A percentile compares a stretch with the other conserved stretches of the same genome.
Conservation (phyloP, 2,113 vertebrate genomes). For the Sigmodon hispidus region DNA sequence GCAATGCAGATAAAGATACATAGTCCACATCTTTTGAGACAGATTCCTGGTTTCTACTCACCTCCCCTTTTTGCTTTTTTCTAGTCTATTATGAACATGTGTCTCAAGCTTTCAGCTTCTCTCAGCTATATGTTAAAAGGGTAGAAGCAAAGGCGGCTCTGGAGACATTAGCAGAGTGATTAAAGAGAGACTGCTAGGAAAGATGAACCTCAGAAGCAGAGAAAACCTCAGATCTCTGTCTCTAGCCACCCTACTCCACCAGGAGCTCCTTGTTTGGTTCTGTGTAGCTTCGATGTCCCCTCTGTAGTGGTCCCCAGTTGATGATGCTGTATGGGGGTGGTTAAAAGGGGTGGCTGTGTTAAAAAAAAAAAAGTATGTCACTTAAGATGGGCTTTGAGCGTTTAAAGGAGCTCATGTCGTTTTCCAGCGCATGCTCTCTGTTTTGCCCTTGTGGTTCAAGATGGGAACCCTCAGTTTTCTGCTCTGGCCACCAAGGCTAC, state of each 20-base stretch:
- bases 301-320: neutral
- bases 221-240: neutral
- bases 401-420: neutral
- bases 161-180: neutral
- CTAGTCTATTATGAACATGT: neutral
- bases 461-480: neutral
- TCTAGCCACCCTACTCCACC: neutral
- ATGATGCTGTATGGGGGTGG: neutral
- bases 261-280: neutral
- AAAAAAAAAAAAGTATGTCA: neutral
- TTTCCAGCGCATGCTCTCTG: neutral
- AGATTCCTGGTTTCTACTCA: neutral
- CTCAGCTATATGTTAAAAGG: neutral
- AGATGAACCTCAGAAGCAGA: neutral
- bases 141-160: neutral
- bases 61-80: neutral
- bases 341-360: neutral
- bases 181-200: neutral
- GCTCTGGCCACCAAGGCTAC: neutral
- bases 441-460: neutral
- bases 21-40: neutral
- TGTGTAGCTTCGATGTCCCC: neutral
- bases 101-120: neutral
- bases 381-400: neutral
- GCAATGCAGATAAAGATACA: neutral